Base-by-base conservation (phyloP, 2,797 vertebrate genomes). In the Macroramphosus scolopax region DNA sequence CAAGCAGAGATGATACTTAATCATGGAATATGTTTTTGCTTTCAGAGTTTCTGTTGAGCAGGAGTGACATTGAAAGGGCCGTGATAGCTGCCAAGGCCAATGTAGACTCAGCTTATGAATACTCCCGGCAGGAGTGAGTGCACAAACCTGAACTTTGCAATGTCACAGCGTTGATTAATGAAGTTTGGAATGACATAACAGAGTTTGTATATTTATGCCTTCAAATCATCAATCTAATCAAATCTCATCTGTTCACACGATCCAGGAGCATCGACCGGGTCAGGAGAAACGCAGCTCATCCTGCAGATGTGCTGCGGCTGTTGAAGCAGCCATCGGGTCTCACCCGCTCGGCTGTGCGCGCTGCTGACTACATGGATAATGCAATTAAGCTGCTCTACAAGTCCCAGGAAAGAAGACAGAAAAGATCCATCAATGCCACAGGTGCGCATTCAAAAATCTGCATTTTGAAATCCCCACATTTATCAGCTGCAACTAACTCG, bases 351-450 rank as follows among this genome's bases (percentile, higher is more conserved):
- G 90, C 80, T 0, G 87, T 87, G 5, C 74, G 88, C 6, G 80
- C 92, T 0, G 93, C 93, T 0, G 93, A 95, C 60, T 95, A 94
- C 11, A 73, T 93, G 80, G 82, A 90, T 0, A 78, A 84, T 14
- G 60, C 92, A 1, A 41, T 94, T 5, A 32, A 18, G 8, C 74
- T 94, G 43, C 72, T 97, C 65, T 66, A 84, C 53, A 87, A 2
- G 0, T 53, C 60, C 2, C 3, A 58, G 7, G 0, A 63, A 38
- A 56, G 68, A 29, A 63, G 17, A 14, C 11, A 73, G 4, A 89
- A 72, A 22, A 76, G 87, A 2, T 85, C 90, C 20, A 88, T 94
- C 75, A 93, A 93, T 0, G 58, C 91, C 32, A 93, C 93, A 59
- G 92, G 93, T 90, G 4, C 3, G 53, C 24, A 1, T 22, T 4